Evolutionary conservation across 2,888 invertebrate genomes (phyloP).

Genomic region (Macropis europaea): DNA sequence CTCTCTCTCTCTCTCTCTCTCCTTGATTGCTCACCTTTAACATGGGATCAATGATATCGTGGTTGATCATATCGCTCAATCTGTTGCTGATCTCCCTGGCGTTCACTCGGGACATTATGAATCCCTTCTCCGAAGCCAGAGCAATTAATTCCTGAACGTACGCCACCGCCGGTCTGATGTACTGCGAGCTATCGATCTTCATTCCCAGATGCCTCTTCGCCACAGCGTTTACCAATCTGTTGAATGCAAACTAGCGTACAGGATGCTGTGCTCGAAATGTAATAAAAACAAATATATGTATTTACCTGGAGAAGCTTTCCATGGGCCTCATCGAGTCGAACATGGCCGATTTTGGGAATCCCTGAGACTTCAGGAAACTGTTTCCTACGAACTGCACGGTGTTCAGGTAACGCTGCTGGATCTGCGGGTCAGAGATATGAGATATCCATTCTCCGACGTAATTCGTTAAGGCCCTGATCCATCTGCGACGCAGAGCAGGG

Average conservation of each 20-base stretch:
- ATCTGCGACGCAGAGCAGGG: conserved; percentile 88
- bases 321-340: conserved; percentile 86
- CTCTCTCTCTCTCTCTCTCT: too few species aligned
- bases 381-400: conserved; percentile 87
- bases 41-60: conserved; percentile 91
- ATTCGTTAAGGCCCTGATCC: conserved; percentile 89
- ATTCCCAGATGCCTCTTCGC: conserved; percentile 86
- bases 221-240: conserved; percentile 84
- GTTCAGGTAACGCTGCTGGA: conserved; percentile 87
- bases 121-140: conserved; percentile 86
- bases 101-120: conserved; percentile 84
- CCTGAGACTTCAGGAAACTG: conserved; percentile 88
- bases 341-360: conserved; percentile 86
- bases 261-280: too few species aligned
- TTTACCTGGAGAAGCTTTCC: conserved; percentile 84
- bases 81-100: conserved; percentile 88
- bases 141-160: conserved; percentile 87
- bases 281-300: not conserved
- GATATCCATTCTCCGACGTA: conserved; percentile 88
- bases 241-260: too few species aligned
- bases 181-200: conserved; percentile 86
- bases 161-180: conserved; percentile 88
- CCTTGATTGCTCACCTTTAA: conserved; percentile 80
- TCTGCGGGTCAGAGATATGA: conserved; percentile 88
- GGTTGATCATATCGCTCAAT: conserved; percentile 89